Evolutionary conservation across 92 coral and sea anemone genomes (phyloP), one percentile per base, ranked within the genome.

Genomic region (Metridium senile): DNA sequence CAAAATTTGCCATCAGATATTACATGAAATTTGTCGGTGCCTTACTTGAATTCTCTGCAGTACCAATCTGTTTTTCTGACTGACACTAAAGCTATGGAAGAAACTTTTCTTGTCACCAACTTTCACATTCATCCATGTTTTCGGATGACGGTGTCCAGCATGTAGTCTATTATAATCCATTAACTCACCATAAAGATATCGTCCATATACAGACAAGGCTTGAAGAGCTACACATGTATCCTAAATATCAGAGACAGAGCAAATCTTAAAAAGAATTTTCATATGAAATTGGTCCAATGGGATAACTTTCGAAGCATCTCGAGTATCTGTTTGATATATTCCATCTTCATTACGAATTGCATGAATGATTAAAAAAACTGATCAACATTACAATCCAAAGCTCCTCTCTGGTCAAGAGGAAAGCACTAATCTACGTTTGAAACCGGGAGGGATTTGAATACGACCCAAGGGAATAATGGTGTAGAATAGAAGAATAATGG

Each of bases 211-310:
- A 28, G 69, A 28, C 3, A 63, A 30, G n/a, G 69, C 69, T 63
- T 94, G 97, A 33, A 94, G 82, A 45, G 92, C 97, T 29, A 94
- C 94, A 68, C 98, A 94, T 1, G 98, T 94, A 80, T 94, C 98
- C 98, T 94, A 39, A 39, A 39, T 39, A 39, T 4, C 13, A 39
- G 6, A 39, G 13, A 4, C 8, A 39, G 6, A 6, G 13, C 6
- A 39, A 39, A 39, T 6, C 8, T 39, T 39, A 39, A 39, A 39
- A 39, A 39, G 6, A 4, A 39, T 39, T 39, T 4, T 4, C 49
- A 39, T 13, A 39, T 39, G 49, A 39, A 6, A 39, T 39, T 39
- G 6, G 13, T 39, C 13, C 13, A 39, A 4, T 39, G n/a, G n/a
- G n/a, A n/a, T n/a, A n/a, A n/a, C n/a, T n/a, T n/a, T n/a, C n/a